Percentiles rank a stretch among this genome's conserved stretches.
phyloP scores from a whole-genome alignment of 2,888 invertebrate genomes.

The Archips xylosteana region DNA sequence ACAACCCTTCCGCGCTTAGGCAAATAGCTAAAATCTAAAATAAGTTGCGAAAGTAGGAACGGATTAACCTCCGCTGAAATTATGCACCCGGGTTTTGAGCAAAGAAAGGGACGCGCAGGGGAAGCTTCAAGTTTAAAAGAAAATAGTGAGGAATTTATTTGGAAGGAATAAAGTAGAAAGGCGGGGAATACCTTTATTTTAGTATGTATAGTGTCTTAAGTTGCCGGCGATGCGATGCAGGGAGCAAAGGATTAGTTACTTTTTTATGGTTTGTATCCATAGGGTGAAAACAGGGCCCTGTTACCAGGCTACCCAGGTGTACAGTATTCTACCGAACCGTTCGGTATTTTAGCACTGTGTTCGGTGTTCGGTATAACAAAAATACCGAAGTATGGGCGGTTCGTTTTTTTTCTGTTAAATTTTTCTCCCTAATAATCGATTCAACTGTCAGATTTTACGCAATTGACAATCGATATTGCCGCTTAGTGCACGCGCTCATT shows the following conservation, averaged over 20 bases:
- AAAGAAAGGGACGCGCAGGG: constrained; percentile 32
- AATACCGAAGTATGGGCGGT: too few relatives aligned
- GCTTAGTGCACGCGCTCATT: too few relatives aligned
- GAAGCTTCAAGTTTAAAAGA: constrained; percentile 26
- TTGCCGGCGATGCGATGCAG: not conserved
- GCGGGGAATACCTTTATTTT: not conserved
- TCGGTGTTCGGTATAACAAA: too few relatives aligned
- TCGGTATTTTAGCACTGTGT: too few relatives aligned
- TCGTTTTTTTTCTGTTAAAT: too few relatives aligned
- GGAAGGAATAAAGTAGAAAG: not conserved
- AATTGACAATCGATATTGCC: too few relatives aligned
- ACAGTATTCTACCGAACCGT: too few relatives aligned
- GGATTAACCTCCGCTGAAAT: constrained; percentile 43
- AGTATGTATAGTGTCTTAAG: not conserved
- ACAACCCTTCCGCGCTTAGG: constrained; percentile 26
- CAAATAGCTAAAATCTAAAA: constrained; percentile 41
- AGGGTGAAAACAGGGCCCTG: too few relatives aligned
- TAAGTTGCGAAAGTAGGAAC: constrained; percentile 43
- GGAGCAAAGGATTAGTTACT: not conserved
- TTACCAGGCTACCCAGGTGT: too few relatives aligned
- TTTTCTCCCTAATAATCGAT: too few relatives aligned
- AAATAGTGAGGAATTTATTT: constrained; percentile 36
- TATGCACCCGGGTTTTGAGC: constrained; percentile 44
- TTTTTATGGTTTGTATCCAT: not conserved
- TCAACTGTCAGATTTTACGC: too few relatives aligned